Base-by-base conservation (phyloP, 2,797 vertebrate species). In the Phyllotis vaccarum region DNA sequence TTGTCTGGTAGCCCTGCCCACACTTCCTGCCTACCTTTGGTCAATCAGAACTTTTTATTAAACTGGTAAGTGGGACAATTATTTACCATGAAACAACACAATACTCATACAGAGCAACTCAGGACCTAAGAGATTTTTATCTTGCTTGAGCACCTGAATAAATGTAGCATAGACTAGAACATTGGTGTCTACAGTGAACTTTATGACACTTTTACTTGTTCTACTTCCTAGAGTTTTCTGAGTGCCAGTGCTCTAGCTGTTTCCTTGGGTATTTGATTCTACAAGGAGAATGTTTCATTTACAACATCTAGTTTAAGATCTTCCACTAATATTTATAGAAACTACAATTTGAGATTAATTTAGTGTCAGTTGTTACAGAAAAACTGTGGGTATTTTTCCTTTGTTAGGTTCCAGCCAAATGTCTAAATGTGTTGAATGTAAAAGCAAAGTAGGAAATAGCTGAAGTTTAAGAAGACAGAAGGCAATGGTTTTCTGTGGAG, bases 271-370 rank as follows among this genome's bases (percentile, higher is more conserved):
- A 21, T 0, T 81, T 60, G 17, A 85, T 40, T 90, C n/a, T 13
- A 81, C 86, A 49, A 89, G 43, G 8, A 31, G 37, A 79, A 49
- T 58, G 17, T 7, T 95, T 90, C 49, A 76, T 83, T 97, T 93
- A 62, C 31, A 93, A 24, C 68, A 91, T 8, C 43, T 81, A 58
- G 66, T 91, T 95, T 94, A 75, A 93, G 86, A 93, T 60, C 56
- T 46, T 29, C 34, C 75, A 12, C 79, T 92, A 43, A 78, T 89
- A 24, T 70, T 58, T 54, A n/a, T 80, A 82, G 60, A 49, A 24
- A 31, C 29, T 58, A 43, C 17, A 37, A 9, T 82, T 56, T 95
- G 60, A 96, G 94, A 93, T 86, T 82, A 95, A 94, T 64, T 27
- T 86, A 49, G 24, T 78, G 24, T 86, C 40, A 74, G 21, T 43